A percentile compares a stretch with the other conserved stretches of the same genome.
These are phyloP conservation scores for Rhopalosiphum nymphaeae DNA, from an alignment of 2,888 invertebrate species.

Conservation along the genomic window DNA sequence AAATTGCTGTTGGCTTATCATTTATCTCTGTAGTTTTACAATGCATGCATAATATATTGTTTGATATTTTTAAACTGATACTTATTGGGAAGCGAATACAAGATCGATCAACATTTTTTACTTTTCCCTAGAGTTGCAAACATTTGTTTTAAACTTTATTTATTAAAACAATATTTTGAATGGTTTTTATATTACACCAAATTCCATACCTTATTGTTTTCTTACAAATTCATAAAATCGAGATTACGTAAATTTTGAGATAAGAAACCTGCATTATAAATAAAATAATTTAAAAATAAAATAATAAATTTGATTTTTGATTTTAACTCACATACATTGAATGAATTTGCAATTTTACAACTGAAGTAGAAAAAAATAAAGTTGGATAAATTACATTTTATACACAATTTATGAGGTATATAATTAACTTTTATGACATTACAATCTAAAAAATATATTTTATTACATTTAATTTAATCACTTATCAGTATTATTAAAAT, in stretches of 20 bases:
- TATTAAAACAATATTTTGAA: background rate
- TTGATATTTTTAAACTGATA: background rate
- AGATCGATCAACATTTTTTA: background rate
- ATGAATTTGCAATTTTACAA: background rate
- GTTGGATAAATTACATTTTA: background rate
- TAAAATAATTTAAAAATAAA: background rate
- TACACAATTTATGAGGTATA: background rate
- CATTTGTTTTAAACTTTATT: background rate
- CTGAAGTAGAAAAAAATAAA: background rate
- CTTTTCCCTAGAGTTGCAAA: background rate
- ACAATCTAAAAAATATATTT: background rate
- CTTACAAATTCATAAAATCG: background rate
- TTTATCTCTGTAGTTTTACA: background rate
- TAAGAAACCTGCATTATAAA: background rate
- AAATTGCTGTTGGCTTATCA: background rate
- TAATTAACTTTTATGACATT: background rate
- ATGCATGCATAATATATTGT: background rate
- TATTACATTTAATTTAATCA: background rate
- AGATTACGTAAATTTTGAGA: background rate
- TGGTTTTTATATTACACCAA: background rate
- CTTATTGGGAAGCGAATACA: background rate
- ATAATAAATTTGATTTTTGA: background rate
- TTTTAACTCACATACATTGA: background rate
- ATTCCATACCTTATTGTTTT: background rate
- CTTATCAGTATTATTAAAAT: background rate